Evolutionary conservation across 2,113 vertebrate species (phyloP).

Genomic region (Ahaetulla prasina): DNA sequence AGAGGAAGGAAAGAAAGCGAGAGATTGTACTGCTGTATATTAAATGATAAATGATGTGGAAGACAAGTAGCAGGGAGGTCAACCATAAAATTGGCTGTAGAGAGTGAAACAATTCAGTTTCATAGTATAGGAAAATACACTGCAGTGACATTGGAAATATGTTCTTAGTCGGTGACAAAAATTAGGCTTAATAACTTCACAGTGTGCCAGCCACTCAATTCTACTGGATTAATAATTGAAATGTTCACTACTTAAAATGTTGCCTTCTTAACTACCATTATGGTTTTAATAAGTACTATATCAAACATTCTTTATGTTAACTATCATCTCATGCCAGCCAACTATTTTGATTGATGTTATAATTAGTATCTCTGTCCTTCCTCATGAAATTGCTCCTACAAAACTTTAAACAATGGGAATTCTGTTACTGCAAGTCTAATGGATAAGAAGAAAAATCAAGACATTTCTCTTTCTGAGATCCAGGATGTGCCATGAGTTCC

Average conservation of each 20-base stretch:
- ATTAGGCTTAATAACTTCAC: constrained; percentile 13
- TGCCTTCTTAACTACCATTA: background rate
- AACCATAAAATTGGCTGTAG: background rate
- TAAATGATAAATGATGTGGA: constrained; percentile 19
- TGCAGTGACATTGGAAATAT: background rate
- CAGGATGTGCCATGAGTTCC: background rate
- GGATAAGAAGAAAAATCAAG: background rate
- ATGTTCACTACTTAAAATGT: constrained; percentile 11
- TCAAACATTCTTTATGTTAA: background rate
- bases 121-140: background rate
- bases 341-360: background rate
- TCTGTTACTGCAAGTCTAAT: background rate
- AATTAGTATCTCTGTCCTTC: background rate
- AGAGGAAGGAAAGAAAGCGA: background rate
- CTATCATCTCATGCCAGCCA: background rate
- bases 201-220: background rate
- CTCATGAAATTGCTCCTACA: background rate
- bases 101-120: constrained; percentile 4
- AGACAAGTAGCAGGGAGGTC: background rate
- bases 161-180: constrained; percentile 5
- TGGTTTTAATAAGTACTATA: background rate
- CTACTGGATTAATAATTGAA: background rate
- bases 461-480: background rate
- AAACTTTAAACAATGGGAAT: background rate
- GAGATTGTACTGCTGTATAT: background rate